Base-by-base conservation (phyloP, 2,888 invertebrate species). In the Agrotis ipsilon region DNA sequence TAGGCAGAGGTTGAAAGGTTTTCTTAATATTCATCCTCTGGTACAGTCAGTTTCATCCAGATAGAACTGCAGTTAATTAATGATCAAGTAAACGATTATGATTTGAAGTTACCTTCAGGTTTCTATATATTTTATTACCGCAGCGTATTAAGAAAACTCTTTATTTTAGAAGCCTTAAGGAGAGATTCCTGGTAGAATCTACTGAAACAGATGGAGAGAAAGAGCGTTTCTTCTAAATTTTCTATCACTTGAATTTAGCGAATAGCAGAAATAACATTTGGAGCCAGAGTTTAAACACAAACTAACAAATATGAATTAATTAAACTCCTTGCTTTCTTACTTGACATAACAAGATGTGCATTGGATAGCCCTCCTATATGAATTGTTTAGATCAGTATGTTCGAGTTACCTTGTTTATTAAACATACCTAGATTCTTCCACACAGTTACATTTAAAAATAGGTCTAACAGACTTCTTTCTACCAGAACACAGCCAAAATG, bases 401-500 rank as follows among this genome's bases (percentile, higher is more conserved):
- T 24, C 52, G 7, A 21, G 16, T 1, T 52, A 52, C 24, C 7
- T 52, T 52, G 16, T 51, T 24, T 6, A 16, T 16, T 16, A 21
- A 16, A 14, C 51, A 51, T 21, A n/a, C n/a, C n/a, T n/a, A 51
- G 21, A 6, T 51, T 21, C 2, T 7, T 21, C 52, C 51, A 21
- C 14, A 14, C 6, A 51, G 24, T 16, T 24, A 52, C 16, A 24
- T 21, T 21, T 48, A 48, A 49, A 19, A 49, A 49, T 49, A 49
- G 49, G 19, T 3, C 2, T 21, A 62, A 14, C 24, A 59, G 75
- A 68, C 14, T 69, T 65, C 69, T 70, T 72, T 70, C 72, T 21
- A 68, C 60, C 77, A 32, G 19, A 65, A 46, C 21, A 18, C 46
- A 48, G 24, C n/a, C 69, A 78, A 83, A 83, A 83, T 72, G 69